Evolutionary conservation across 2,113 vertebrate genomes (phyloP), one percentile per base, ranked within the genome.

Genomic region (Chrysochloris asiatica): DNA sequence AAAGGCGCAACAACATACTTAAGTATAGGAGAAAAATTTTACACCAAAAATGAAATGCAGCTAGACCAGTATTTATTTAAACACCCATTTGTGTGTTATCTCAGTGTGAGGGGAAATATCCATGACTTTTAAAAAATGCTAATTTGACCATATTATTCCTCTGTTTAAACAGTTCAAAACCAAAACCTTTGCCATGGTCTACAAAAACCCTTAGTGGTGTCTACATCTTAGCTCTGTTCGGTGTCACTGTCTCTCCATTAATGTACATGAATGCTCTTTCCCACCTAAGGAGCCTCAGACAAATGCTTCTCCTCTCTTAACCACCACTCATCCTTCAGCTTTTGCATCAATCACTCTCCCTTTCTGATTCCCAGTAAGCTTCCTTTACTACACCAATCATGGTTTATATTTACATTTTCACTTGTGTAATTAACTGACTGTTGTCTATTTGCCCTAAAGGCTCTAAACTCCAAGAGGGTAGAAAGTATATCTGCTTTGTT

Each of bases 1-100:
- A n/a, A n/a, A n/a, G n/a, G n/a, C n/a, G n/a, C n/a, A n/a, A n/a
- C n/a, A n/a, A n/a, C n/a, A n/a, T n/a, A n/a, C n/a, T n/a, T n/a
- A n/a, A n/a, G n/a, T n/a, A n/a, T n/a, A n/a, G n/a, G n/a, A n/a
- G n/a, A n/a, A n/a, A n/a, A n/a, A n/a, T n/a, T n/a, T n/a, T n/a
- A n/a, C n/a, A n/a, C n/a, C n/a, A n/a, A n/a, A 81, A 89, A 54
- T 19, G n/a, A 67, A 76, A 28, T 45, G 87, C 14, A 67, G 69
- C 13, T 88, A 54, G 36, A 77, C 1, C 81, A 76, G 75, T 33
- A 84, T 5, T 56, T n/a, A 61, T 52, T 38, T 76, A 88, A 76
- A 30, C 17, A 82, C 9, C 45, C 78, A 65, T 6, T 71, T 52
- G 48, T 8, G 14, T 47, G 47, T 69, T 72, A 0, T 47, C 41